Percentiles rank a stretch among this genome's conserved stretches.
These are phyloP conservation scores for Spizella passerina DNA, from an alignment of 2,797 vertebrate genomes.

Conservation along the genomic window DNA sequence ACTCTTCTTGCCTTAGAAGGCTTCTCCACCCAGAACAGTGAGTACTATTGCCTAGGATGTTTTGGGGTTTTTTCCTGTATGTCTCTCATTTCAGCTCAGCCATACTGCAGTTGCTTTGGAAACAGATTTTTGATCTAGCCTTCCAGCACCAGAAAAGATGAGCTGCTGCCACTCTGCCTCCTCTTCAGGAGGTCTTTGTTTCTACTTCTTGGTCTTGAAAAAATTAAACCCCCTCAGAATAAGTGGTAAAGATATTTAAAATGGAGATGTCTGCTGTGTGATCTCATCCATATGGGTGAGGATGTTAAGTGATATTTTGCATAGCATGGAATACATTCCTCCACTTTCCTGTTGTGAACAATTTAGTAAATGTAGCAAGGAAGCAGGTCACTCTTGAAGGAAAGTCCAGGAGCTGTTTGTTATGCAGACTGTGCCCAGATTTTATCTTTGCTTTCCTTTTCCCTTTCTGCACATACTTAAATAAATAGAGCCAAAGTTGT, in stretches of 20 bases:
- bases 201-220: neutral
- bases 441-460: neutral
- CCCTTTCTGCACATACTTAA: neutral
- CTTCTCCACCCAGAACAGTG: neutral
- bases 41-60: neutral
- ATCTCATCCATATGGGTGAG: neutral
- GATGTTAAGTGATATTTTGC: neutral
- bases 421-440: neutral
- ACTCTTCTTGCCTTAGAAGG: neutral
- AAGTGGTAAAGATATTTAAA: neutral
- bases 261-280: neutral
- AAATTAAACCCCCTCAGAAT: neutral
- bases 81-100: neutral
- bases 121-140: neutral
- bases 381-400: neutral
- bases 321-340: neutral
- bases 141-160: neutral
- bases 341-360: neutral
- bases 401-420: neutral
- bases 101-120: neutral
- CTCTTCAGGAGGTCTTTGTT: neutral
- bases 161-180: neutral
- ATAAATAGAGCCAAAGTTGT: slow-evolving; percentile 9
- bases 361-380: neutral
- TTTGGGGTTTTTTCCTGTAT: rapidly evolving